Evolutionary conservation across 1,140 invertebrate genomes (phyloP).

Genomic region (Apis florea): DNA sequence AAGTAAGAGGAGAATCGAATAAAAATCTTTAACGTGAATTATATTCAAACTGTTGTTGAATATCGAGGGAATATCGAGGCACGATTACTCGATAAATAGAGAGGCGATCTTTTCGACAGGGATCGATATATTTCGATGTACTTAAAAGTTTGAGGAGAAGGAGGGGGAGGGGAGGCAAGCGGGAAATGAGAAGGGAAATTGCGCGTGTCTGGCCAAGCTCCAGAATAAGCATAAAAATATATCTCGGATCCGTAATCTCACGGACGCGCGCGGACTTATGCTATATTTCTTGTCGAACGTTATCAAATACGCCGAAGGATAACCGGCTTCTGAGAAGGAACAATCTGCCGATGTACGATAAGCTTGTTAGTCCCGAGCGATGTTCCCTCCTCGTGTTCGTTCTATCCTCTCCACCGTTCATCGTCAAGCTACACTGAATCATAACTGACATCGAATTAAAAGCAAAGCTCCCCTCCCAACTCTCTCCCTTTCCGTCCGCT

Average conservation of each 20-base stretch:
- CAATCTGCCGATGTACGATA: constrained; percentile 53
- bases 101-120: no score
- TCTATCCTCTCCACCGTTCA: neutral
- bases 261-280: constrained; percentile 8
- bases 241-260: constrained; percentile 48
- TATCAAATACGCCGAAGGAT: constrained; percentile 53
- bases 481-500: neutral
- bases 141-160: neutral
- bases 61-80: no score
- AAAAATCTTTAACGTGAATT: no score
- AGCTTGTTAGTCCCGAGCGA: constrained; percentile 32
- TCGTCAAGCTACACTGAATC: constrained; percentile 45
- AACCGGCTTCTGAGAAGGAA: constrained; percentile 49
- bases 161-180: neutral
- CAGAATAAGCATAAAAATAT: constrained; percentile 51
- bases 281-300: constrained; percentile 47
- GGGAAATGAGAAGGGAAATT: constrained; percentile 16
- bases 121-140: no score
- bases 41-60: no score
- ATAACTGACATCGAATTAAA: constrained; percentile 52
- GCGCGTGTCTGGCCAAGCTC: neutral
- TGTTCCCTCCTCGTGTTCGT: neutral
- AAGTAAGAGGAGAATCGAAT: no score
- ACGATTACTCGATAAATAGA: no score
- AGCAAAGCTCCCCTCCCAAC: constrained; percentile 15